These are phyloP conservation scores for Pocillopora meandrina DNA, from an alignment of 92 coral and sea anemone species.

Conservation along the genomic window DNA sequence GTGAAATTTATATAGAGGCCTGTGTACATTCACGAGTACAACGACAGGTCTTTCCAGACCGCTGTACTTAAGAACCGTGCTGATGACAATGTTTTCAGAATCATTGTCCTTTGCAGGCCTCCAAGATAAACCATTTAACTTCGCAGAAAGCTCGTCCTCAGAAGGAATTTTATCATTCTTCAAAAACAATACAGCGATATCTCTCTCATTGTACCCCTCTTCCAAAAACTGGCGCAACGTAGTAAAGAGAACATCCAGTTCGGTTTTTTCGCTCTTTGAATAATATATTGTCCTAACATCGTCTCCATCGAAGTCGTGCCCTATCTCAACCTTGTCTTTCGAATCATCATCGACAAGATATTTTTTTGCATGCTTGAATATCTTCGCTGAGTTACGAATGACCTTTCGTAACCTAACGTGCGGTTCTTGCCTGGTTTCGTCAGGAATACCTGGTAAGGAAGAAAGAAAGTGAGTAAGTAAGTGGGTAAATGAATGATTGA, in stretches of 20 bases:
- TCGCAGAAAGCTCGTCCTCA: fast-evolving
- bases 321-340: not conserved
- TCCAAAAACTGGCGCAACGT: fast-evolving
- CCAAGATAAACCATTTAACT: not conserved
- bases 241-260: not conserved
- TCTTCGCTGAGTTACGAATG: not conserved
- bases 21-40: constrained; percentile 14
- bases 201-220: constrained; percentile 4
- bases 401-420: not conserved
- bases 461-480: no score
- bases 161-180: not conserved
- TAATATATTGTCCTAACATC: not conserved
- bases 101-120: constrained; percentile 4
- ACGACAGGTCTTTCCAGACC: constrained; percentile 47
- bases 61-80: constrained; percentile 34
- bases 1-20: not conserved
- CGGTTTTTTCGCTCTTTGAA: not conserved
- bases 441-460: not conserved
- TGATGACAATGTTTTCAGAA: constrained; percentile 5
- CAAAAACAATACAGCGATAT: constrained; percentile 18
- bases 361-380: not conserved
- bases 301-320: constrained; percentile 12
- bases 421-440: not conserved
- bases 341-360: not conserved
- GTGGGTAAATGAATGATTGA: no score